Evolutionary conservation across 1,140 invertebrate species (phyloP).

Genomic region (Ptiloglossa arizonensis): DNA sequence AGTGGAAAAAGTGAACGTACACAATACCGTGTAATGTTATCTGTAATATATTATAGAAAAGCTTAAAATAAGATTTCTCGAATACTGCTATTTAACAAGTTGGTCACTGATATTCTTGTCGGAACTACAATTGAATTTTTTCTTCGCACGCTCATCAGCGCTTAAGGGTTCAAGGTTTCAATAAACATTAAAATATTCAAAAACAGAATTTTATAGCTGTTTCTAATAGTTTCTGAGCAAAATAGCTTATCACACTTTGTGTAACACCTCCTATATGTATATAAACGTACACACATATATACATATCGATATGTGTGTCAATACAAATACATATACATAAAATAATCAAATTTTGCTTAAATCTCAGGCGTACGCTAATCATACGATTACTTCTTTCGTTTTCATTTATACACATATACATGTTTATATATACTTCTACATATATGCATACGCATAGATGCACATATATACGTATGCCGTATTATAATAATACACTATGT

Average conservation of each 20-base stretch:
- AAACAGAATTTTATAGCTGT: no score
- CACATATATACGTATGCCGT: slow-evolving; percentile 12
- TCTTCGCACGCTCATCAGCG: no score
- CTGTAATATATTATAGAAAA: no score
- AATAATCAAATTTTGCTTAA: slow-evolving; percentile 31
- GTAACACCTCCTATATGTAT: slow-evolving; percentile 8
- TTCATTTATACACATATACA: slow-evolving; percentile 68
- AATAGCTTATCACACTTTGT: neutral
- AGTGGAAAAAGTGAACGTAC: no score
- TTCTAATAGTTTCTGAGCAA: no score
- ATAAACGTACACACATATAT: slow-evolving; percentile 1
- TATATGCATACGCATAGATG: slow-evolving; percentile 11
- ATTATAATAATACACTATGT: slow-evolving; percentile 78
- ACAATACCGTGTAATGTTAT: no score
- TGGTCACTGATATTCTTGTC: no score
- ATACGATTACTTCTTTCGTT: slow-evolving; percentile 72
- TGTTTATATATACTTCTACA: slow-evolving; percentile 32
- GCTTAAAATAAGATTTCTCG: no score
- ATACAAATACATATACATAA: slow-evolving; percentile 29
- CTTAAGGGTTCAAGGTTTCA: no score
- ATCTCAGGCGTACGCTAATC: slow-evolving; percentile 76
- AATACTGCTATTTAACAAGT: no score
- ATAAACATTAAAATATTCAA: no score
- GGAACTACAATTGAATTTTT: no score
- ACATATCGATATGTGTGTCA: slow-evolving; percentile 17